Percentiles rank a stretch among this genome's conserved stretches.
phyloP scores from a whole-genome alignment of 92 coral and sea anemone species.

The Meandrina meandrites region DNA sequence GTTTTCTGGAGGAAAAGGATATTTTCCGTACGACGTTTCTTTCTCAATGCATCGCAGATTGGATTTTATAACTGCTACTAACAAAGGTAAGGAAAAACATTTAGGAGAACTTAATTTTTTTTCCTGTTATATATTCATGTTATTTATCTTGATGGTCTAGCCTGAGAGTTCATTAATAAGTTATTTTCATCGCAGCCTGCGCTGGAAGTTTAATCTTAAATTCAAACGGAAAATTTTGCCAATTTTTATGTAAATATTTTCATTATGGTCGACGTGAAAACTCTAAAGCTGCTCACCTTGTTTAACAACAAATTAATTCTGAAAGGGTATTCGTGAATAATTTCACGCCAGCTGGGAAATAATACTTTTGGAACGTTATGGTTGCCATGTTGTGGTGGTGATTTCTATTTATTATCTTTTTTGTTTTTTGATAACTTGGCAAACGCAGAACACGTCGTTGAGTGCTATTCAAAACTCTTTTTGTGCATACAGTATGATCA shows the following conservation, averaged over 20 bases:
- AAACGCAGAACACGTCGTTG: neutral
- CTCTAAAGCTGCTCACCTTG: neutral
- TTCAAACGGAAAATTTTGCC: neutral
- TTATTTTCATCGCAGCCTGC: too few relatives aligned
- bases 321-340: neutral
- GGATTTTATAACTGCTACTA: constrained; percentile 72
- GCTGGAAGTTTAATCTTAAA: too few relatives aligned
- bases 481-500: neutral
- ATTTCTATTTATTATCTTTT: neutral
- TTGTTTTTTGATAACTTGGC: too few relatives aligned
- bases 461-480: neutral
- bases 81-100: constrained; percentile 24
- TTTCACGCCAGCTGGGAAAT: constrained; percentile 5
- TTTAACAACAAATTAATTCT: neutral
- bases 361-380: neutral
- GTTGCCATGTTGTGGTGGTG: neutral
- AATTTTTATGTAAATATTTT: neutral
- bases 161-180: neutral
- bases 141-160: neutral
- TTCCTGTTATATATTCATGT: neutral
- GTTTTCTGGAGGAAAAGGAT: constrained; percentile 67
- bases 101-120: neutral
- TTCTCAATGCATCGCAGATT: constrained; percentile 77
- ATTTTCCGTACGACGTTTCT: constrained; percentile 67
- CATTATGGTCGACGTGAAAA: neutral